A percentile compares a stretch with the other conserved stretches of the same genome.
Evolutionary conservation across 2,113 vertebrate genomes (phyloP).

Genomic region (Xenus cinereus): DNA sequence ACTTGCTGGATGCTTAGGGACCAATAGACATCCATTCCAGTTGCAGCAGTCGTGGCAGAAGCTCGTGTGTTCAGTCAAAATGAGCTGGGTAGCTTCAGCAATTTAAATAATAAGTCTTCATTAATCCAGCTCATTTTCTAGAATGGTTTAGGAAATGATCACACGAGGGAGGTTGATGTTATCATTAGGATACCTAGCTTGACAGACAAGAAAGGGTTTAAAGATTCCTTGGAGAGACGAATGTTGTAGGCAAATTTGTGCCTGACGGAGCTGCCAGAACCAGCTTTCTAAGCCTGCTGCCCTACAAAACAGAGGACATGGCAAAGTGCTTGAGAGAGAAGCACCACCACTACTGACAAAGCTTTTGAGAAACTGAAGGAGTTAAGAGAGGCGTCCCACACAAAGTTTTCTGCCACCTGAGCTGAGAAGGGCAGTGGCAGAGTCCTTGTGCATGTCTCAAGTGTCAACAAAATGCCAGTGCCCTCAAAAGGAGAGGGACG

Average conservation of each 20-base stretch:
- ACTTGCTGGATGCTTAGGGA: not conserved
- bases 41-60: not conserved
- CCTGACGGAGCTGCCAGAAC: slow-evolving; percentile 13
- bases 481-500: not conserved
- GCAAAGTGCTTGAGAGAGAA: not conserved
- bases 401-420: not conserved
- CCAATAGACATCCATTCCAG: not conserved
- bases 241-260: slow-evolving; percentile 39
- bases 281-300: not conserved
- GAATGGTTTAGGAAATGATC: slow-evolving; percentile 54
- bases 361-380: not conserved
- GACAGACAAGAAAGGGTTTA: slow-evolving; percentile 47
- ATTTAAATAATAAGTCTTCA: slow-evolving; percentile 56
- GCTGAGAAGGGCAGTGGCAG: not conserved
- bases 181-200: slow-evolving; percentile 37
- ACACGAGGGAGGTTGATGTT: slow-evolving; percentile 42
- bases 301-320: not conserved
- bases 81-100: not conserved
- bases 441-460: rapidly evolving
- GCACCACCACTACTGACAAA: not conserved
- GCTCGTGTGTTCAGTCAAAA: not conserved
- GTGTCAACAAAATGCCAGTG: not conserved
- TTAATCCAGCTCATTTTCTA: slow-evolving; percentile 59
- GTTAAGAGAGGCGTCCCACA: not conserved
- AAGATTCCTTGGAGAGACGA: slow-evolving; percentile 26